Evolutionary conservation across 2,888 invertebrate species (phyloP), one percentile per base, ranked within the genome.

Genomic region (Lymantria dispar): DNA sequence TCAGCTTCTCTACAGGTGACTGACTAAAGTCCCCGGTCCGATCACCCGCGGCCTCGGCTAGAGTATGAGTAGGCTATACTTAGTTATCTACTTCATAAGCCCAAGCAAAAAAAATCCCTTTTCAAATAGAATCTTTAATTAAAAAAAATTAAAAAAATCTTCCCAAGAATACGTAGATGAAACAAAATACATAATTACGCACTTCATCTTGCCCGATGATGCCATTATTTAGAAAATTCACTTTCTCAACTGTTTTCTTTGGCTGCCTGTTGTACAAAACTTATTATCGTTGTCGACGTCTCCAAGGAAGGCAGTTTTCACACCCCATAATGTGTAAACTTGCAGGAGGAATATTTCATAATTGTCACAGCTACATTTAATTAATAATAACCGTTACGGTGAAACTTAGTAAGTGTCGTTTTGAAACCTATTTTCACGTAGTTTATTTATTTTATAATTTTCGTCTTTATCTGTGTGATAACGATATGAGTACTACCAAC

Each of bases 301-400:
- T 43, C 8, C 33, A 33, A 10, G 41, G 47, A 57, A 39, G 42
- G 50, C 36, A 14, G 22, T 52, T 53, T 48, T 47, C 38, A 45
- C 56, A 58, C 51, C 42, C 45, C 29, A 47, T 52, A 52, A 52
- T 43, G 52, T 13, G 39, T 50, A 29, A 54, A 60, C 43, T 50
- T 52, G 37, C 22, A 9, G 29, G 9, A 29, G 15, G 50, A 45
- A 50, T 47, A 47, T 40, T 37, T 44, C 22, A 33, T 44, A 39
- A 14, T 44, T 22, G 22, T 22, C 8, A 1, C 8, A 33, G 8
- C 33, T 5, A 33, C 33, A 10, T 10, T 33, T 33, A 33, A 33
- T 33, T 33, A 33, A 33, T 33, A 33, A 10, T 5, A 33, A 33
- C 10, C 33, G 8, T 33, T 33, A 33, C 8, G 33, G 10, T 1